These are phyloP conservation scores for Papilio aristodemus DNA, from an alignment of 1,140 invertebrate species.

Conservation along the genomic window DNA sequence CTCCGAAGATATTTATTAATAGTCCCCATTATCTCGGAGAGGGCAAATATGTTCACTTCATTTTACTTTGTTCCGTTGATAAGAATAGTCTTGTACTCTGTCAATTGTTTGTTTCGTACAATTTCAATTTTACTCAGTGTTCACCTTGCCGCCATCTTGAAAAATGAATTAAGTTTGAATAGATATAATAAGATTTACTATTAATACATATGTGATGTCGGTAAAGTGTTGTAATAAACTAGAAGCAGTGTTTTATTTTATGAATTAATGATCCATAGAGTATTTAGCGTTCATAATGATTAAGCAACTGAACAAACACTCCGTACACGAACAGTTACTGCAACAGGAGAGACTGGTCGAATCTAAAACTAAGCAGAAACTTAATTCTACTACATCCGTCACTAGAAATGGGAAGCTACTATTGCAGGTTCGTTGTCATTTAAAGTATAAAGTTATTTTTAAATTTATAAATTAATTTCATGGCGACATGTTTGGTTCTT, in stretches of 20 bases:
- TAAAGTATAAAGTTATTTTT: background rate
- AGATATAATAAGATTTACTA: background rate
- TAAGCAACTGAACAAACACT: slow-evolving; percentile 57
- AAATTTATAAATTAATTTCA: background rate
- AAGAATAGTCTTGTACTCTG: slow-evolving; percentile 44
- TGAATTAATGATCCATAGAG: slow-evolving; percentile 14
- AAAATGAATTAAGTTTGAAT: background rate
- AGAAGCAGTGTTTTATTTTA: slow-evolving; percentile 28
- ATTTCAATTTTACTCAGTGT: slow-evolving; percentile 16
- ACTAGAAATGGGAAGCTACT: slow-evolving; percentile 58
- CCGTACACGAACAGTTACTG: slow-evolving; percentile 59
- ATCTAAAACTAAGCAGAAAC: slow-evolving; percentile 48
- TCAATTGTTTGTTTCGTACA: slow-evolving; percentile 28
- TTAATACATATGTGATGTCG: slow-evolving; percentile 15
- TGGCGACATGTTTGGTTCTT: too few species aligned
- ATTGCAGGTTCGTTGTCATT: slow-evolving; percentile 49
- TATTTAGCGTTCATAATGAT: slow-evolving; percentile 51
- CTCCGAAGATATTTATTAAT: slow-evolving; percentile 49
- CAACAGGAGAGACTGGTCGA: slow-evolving; percentile 53
- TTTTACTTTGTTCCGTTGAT: slow-evolving; percentile 42
- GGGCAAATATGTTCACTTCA: slow-evolving; percentile 53
- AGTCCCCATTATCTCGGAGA: slow-evolving; percentile 51
- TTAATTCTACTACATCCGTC: slow-evolving; percentile 47
- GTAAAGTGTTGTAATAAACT: slow-evolving; percentile 33
- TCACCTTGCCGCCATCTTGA: slow-evolving; percentile 25